Base-by-base conservation (phyloP, 1,140 invertebrate species). In the Atta colombica region DNA sequence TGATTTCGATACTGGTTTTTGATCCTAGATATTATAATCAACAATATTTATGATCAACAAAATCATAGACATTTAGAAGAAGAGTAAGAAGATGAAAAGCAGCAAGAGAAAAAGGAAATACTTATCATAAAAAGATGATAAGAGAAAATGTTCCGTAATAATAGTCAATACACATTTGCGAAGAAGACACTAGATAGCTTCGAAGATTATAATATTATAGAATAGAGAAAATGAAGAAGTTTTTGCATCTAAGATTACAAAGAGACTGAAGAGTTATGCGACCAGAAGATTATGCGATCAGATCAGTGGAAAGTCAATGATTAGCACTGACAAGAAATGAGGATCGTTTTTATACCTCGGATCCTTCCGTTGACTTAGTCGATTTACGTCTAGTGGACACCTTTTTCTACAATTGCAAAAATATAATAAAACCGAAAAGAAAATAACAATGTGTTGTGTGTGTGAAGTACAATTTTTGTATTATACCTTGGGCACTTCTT, bases 321-420 rank as follows among this genome's bases (percentile, higher is more conserved):
- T 63, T 49, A 75, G 45, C 55, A 75, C 5, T 49, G 69, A 82
- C 55, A 84, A 45, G 71, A 35, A 21, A 75, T 16, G 39, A 71
- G 53, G 87, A 66, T 86, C 68, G 35, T 7, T 85, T 68, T 21
- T 89, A 65, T 90, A 90, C 88, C 88, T 90, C 74, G 31, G 88
- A 82, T 10, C 71, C 58, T 2, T 90, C 85, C 1, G 69, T 72
- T 28, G 88, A 87, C 10, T 82, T 89, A 71, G 85, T 74, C 21
- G 88, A 82, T 6, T 28, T 90, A 87, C 88, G 88, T 61, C 85
- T 86, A 28, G 63, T 65, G 10, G 58, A 45, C 12, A 72, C 28
- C 58, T 86, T 77, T 68, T 89, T 89, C 88, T 90, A 90, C 75
- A 90, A 82, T 77, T 55, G 25, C n/a, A 74, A 39, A 66, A 35